Evolutionary conservation across 1,140 invertebrate genomes (phyloP), one percentile per base, ranked within the genome.

Genomic region (Eriocheir sinensis): DNA sequence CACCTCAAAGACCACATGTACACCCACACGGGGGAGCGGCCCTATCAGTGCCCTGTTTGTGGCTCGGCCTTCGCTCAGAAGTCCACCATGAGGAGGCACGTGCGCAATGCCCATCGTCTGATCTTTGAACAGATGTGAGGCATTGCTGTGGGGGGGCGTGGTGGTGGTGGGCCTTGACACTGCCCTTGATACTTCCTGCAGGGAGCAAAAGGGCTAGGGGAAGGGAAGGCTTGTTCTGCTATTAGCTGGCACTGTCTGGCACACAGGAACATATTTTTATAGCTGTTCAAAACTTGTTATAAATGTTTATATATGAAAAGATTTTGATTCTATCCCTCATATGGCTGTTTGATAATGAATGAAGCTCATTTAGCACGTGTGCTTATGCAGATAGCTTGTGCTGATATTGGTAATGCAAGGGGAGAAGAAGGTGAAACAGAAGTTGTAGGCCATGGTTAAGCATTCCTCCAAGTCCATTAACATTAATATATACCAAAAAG

Each of bases 1-100:
- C 96, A 94, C 72, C 96, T 97, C 92, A 98, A 98, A 91, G 98
- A 98, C 0, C 99, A 99, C 96, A 97, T 98, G 96, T 97, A 98
- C 92, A 99, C 98, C 34, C 99, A 99, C 96, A 98, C 98, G n/a
- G 98, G 98, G 72, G 98, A 99, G 96, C 97, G 98, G 95, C 98
- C 98, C 0, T 98, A 98, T 96, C 97, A 97, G 44, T 98, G 98
- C 96, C 97, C 97, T 0, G 97, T 98, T 96, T 98, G 98, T 96
- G 98, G 98, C 95, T 98, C 98, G 96, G 98, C 98, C 8, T 98
- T 98, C 96, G 98, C 98, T 83, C 98, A 98, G 96, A 98, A 98
- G 96, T 98, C 98, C 88, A 98, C 98, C 96, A 97, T 98, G 97
- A 96, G 98, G 96, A 97, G 98, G 96, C 96, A 97, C 96, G 96